Conservation (phyloP, 2,888 invertebrate species). For the Scaptomyza reducta region DNA sequence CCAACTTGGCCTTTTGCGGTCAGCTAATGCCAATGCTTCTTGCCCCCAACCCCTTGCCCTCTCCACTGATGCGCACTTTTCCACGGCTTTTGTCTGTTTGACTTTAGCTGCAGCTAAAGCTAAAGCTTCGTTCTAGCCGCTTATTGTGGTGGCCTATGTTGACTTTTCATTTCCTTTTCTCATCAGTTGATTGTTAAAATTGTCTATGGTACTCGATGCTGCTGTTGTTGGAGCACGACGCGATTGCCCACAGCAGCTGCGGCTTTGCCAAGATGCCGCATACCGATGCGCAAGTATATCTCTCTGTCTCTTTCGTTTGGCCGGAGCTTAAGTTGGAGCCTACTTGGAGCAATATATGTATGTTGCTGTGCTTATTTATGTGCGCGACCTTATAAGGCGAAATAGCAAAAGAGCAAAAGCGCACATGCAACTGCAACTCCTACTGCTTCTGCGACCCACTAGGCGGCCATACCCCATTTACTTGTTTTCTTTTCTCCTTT, state of each 20-base stretch:
- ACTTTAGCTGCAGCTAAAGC: slow-evolving; percentile 13
- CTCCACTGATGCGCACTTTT: slow-evolving; percentile 42
- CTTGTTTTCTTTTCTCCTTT: slow-evolving; percentile 59
- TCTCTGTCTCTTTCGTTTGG: slow-evolving; percentile 2
- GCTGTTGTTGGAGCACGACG: slow-evolving; percentile 44
- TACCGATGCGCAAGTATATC: slow-evolving; percentile 38
- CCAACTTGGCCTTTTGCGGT: slow-evolving; percentile 61
- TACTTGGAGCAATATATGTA: slow-evolving; percentile 64
- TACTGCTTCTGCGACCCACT: slow-evolving; percentile 16
- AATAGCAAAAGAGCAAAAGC: slow-evolving; percentile 67
- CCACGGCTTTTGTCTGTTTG: slow-evolving; percentile 50
- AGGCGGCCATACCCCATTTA: slow-evolving; percentile 30
- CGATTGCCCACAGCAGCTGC: slow-evolving; percentile 61
- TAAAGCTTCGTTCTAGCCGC: slow-evolving; percentile 36
- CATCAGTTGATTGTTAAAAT: slow-evolving; percentile 79
- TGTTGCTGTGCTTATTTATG: slow-evolving; percentile 74
- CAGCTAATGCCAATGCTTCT: slow-evolving; percentile 54
- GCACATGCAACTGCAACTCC: slow-evolving; percentile 15
- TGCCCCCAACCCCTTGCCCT: background rate
- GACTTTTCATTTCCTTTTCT: slow-evolving; percentile 80
- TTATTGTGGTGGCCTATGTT: slow-evolving; percentile 69
- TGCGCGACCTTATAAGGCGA: slow-evolving; percentile 76
- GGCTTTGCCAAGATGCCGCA: slow-evolving; percentile 60
- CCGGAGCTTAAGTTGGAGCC: slow-evolving; percentile 18
- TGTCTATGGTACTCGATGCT: slow-evolving; percentile 56